A percentile compares a stretch with the other conserved stretches of the same genome.
Evolutionary conservation across 2,113 vertebrate species (phyloP).

Genomic region (Tor tambroides): DNA sequence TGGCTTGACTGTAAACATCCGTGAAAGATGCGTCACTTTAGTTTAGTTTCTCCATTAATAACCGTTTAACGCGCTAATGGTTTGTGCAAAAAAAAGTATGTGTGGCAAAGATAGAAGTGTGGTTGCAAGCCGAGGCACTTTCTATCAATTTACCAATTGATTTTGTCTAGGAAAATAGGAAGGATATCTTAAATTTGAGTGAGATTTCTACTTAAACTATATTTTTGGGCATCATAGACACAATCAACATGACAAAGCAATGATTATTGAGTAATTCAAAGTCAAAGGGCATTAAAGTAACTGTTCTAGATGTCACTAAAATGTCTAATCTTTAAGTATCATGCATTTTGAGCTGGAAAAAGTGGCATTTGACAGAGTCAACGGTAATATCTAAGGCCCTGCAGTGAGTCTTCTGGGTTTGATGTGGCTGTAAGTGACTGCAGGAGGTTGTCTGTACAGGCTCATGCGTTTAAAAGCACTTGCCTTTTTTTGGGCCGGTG

Average conservation of each 20-base stretch:
- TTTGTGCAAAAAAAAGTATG: not conserved
- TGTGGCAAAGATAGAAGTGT: not conserved
- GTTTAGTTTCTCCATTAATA: not conserved
- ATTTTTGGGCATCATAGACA: not conserved
- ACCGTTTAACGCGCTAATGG: not conserved
- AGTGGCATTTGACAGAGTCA: not conserved
- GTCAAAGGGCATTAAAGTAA: no score
- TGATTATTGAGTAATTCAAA: not conserved
- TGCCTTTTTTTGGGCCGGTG: slow-evolving; percentile 72
- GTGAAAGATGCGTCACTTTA: not conserved
- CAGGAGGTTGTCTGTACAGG: slow-evolving; percentile 22
- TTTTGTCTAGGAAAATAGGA: not conserved
- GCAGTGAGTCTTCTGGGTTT: not conserved
- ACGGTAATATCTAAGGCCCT: not conserved
- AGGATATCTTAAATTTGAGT: not conserved
- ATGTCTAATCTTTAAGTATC: no score
- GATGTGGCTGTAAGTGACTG: not conserved
- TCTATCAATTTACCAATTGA: not conserved
- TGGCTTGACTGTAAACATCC: not conserved
- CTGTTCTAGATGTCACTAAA: not conserved
- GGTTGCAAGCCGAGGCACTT: not conserved
- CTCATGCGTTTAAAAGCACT: slow-evolving; percentile 57
- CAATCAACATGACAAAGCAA: not conserved
- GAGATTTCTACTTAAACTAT: not conserved
- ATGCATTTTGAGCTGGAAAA: not conserved